Evolutionary conservation across 2,888 invertebrate genomes (phyloP).

Genomic region (Ichneumoninae sp.): DNA sequence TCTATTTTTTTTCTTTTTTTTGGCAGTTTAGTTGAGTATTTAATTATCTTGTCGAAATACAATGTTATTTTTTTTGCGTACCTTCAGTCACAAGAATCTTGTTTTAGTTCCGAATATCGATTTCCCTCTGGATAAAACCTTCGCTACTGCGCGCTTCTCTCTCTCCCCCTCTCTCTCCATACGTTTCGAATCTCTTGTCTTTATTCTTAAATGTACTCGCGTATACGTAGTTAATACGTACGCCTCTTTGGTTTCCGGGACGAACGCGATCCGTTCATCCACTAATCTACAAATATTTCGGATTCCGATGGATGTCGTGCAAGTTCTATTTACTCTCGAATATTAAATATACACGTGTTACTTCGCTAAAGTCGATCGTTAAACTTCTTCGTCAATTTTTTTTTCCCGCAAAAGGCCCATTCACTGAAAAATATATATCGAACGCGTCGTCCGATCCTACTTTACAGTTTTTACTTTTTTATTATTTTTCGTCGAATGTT

Average conservation of each 20-base stretch:
- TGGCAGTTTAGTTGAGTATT: conserved; percentile 59
- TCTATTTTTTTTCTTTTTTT: conserved; percentile 70
- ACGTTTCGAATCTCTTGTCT: conserved; percentile 19
- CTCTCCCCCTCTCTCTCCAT: conserved; percentile 5
- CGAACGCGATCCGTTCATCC: conserved; percentile 35
- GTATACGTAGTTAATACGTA: conserved; percentile 49
- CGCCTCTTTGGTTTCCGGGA: conserved; percentile 73
- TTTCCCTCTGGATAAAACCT: conserved; percentile 24
- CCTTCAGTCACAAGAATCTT: conserved; percentile 29
- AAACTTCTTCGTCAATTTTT: conserved; percentile 16
- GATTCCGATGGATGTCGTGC: conserved; percentile 30
- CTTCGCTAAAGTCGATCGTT: conserved; percentile 33
- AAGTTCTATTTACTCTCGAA: conserved; percentile 31
- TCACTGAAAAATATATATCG: conserved; percentile 39
- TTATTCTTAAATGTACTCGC: conserved; percentile 36
- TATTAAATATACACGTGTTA: conserved; percentile 41
- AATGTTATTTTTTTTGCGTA: conserved; percentile 8
- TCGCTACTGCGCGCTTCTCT: conserved; percentile 12
- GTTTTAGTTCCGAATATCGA: conserved; percentile 51
- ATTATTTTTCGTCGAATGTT: conserved; percentile 18
- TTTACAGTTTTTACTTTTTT: neutral
- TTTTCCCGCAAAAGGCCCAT: conserved; percentile 5
- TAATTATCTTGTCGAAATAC: conserved; percentile 45
- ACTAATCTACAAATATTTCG: conserved; percentile 35
- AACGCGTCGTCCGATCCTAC: conserved; percentile 25